These are phyloP conservation scores for Eleutherodactylus coqui DNA, from an alignment of 2,797 vertebrate species.

Conservation along the genomic window DNA sequence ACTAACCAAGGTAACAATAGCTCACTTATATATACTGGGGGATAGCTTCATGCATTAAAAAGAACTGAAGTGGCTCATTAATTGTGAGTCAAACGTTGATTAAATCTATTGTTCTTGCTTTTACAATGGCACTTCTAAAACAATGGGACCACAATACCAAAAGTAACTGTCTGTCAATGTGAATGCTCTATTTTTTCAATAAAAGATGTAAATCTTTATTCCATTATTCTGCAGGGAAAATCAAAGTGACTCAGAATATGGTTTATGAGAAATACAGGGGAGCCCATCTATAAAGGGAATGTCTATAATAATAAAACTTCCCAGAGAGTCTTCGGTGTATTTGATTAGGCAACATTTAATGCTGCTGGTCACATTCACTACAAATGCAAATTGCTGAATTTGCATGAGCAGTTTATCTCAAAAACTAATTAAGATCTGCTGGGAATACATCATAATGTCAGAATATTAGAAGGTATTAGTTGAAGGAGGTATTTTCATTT, in stretches of 20 bases:
- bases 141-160: not conserved
- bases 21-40: too few relatives aligned
- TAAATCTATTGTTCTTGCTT: not conserved
- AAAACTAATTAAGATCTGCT: not conserved
- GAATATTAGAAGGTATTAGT: not conserved
- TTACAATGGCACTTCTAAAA: not conserved
- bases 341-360: constrained; percentile 10
- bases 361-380: constrained; percentile 11
- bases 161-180: not conserved
- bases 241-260: not conserved
- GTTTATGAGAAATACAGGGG: not conserved
- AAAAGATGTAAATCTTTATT: not conserved
- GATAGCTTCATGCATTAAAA: too few relatives aligned
- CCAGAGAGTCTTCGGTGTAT: not conserved
- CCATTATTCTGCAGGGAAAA: not conserved
- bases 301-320: not conserved
- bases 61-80: too few relatives aligned
- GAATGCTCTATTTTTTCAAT: not conserved
- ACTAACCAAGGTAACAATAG: too few relatives aligned
- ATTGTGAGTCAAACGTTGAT: not conserved
- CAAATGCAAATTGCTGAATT: constrained; percentile 15
- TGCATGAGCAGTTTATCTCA: not conserved
- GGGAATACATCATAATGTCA: not conserved
- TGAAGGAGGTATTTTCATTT: not conserved
- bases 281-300: not conserved